Base-by-base conservation (phyloP, 2,113 vertebrate genomes). In the Oreotragus oreotragus region DNA sequence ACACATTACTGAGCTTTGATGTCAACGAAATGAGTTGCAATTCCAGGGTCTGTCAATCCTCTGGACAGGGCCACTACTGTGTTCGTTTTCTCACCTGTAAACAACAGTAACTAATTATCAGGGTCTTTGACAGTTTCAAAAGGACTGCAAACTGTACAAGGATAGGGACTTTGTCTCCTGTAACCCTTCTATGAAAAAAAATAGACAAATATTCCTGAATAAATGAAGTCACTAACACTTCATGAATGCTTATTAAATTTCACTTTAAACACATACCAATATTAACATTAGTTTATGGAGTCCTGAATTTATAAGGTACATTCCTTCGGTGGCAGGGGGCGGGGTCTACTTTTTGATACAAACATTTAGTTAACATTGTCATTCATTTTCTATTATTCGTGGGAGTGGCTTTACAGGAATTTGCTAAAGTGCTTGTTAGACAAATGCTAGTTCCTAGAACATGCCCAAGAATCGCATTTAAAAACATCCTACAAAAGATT, bases 301-400 rank as follows among this genome's bases (percentile, higher is more conserved):
- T 49, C 51, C 47, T 93, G 28, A 94, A 89, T 91, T 88, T 96
- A 39, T 62, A 91, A 83, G 33, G 47, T 36, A 84, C 55, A 91
- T 92, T 92, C 43, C n/a, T 86, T 21, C 19, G 60, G 47, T 43
- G 43, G 43, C 5, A 5, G 30, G 25, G 27, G 19, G 17, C n/a
- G 17, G 36, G 23, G 70, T 84, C 95, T 95, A 87, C 51, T 90
- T 96, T 94, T 85, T 90, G 27, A 90, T 85, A 94, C 2, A 64
- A 87, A 43, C 15, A 36, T 94, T 95, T 30, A 80, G 84, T 27
- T 84, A 95, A 92, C 16, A 83, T 3, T 89, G 49, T 33, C 39
- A 53, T 76, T 66, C 1, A 77, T 17, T 51, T 39, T 36, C 7
- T 23, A 79, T 66, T 90, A 49, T 49, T 87, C 83, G 19, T 90